A percentile compares a stretch with the other conserved stretches of the same genome.
phyloP scores from a whole-genome alignment of 1,140 invertebrate species.

The Pseudomyrmex pallidus region DNA sequence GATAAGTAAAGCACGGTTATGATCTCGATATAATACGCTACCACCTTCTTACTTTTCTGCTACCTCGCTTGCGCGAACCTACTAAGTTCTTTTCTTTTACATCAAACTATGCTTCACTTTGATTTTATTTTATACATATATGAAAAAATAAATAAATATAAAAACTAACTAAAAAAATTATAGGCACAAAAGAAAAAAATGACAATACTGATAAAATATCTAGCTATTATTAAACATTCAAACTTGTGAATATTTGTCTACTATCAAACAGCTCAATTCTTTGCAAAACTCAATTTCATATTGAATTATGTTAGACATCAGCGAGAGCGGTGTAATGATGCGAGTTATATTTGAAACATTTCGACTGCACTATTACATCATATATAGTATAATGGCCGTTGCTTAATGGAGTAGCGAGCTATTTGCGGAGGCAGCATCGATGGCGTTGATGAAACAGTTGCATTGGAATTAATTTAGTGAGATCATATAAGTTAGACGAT shows the following conservation, averaged over 20 bases:
- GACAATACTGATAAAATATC: background rate
- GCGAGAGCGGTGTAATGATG: background rate
- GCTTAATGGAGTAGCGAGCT: slow-evolving; percentile 32
- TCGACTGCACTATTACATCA: slow-evolving; percentile 6
- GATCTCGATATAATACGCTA: slow-evolving; percentile 25
- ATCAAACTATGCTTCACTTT: slow-evolving; percentile 1
- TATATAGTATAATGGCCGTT: slow-evolving; percentile 13
- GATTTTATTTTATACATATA: background rate
- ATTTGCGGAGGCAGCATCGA: slow-evolving; percentile 28
- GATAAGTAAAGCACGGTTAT: slow-evolving; percentile 25
- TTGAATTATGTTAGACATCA: background rate
- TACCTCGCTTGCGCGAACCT: background rate
- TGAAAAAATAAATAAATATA: background rate
- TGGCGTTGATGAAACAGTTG: slow-evolving; percentile 21
- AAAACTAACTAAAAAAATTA: background rate
- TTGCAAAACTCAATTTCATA: background rate
- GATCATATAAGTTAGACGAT: slow-evolving; percentile 20
- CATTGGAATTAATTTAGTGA: background rate
- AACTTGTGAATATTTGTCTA: background rate
- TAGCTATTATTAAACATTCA: background rate
- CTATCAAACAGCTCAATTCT: background rate
- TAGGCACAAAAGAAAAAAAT: background rate
- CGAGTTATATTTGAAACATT: slow-evolving; percentile 35
- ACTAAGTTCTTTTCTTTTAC: slow-evolving; percentile 10
- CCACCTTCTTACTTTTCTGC: background rate